Base-by-base conservation (phyloP, 2,797 vertebrate species). In the Cossypha heuglini region DNA sequence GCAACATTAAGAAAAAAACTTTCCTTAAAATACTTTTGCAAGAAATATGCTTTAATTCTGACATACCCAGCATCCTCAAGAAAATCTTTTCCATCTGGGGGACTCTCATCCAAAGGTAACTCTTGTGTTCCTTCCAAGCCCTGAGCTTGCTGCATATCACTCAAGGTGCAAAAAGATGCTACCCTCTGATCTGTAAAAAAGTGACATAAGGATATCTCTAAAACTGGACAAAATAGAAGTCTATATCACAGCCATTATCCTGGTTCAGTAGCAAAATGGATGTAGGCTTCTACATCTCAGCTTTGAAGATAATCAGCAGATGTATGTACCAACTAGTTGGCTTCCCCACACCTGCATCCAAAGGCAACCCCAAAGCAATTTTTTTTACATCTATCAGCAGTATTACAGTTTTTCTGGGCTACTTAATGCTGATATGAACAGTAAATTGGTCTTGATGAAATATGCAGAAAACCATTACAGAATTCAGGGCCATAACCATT, bases 121-220 rank as follows among this genome's bases (percentile, higher is more conserved):
- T 99, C 99, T 90, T 98, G 98, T 11, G 98, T 92, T 90, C 98
- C 98, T 93, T 99, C 98, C 97, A 99, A 96, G 42, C 97, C 98
- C 93, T 99, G 98, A 15, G 97, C 97, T 54, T 98, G 98, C 94
- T 99, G 99, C 98, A 99, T 98, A 88, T 99, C 99, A 25, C 98
- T 99, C 98, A 99, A 98, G 86, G 99, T 99, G 95, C 99, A 99
- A 98, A 99, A 99, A 75, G 99, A 99, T 0, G 98, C 98, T 96
- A 99, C 99, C 43, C 99, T 98, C 97, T 99, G 99, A 98, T 99
- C 99, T 99, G 98, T 31, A 96, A 89, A 77, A 88, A 93, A 67
- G 43, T 90, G 62, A 88, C 11, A 21, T 35, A 88, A 51, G 9
- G 15, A 26, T 63, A 64, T 4, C 9, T 74, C 54, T 72, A 87